Conservation (phyloP, 2,888 invertebrate genomes). For the Philereme vetulata region DNA sequence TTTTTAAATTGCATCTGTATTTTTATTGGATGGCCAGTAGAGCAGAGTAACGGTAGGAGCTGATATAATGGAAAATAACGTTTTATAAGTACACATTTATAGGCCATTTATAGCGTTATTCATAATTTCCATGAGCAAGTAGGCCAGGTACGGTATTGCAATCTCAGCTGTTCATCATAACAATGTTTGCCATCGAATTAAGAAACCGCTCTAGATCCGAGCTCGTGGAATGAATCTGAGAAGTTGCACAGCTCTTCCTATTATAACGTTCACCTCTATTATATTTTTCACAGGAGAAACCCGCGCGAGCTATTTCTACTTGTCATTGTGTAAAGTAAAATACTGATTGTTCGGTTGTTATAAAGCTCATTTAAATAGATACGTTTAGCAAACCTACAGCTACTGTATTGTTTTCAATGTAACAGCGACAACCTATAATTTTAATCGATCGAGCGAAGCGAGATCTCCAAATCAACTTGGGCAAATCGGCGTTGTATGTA, state of each 20-base stretch:
- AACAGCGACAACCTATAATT: no score
- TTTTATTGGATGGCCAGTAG: not conserved
- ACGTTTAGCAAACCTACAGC: no score
- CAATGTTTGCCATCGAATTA: conserved; percentile 63
- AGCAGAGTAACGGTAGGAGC: not conserved
- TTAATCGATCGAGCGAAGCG: no score
- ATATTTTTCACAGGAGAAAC: conserved; percentile 67
- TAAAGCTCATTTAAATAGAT: not conserved
- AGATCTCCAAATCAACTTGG: no score
- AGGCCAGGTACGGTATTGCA: conserved; percentile 60
- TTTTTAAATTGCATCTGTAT: not conserved
- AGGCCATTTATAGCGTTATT: conserved; percentile 35
- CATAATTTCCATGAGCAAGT: conserved; percentile 55
- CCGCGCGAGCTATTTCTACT: conserved; percentile 53
- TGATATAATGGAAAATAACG: not conserved
- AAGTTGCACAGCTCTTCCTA: conserved; percentile 68
- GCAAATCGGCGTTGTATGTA: no score
- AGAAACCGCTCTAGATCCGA: conserved; percentile 68
- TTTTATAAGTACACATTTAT: conserved; percentile 9
- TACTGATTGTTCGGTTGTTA: conserved; percentile 5
- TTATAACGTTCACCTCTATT: conserved; percentile 60
- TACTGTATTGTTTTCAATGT: no score
- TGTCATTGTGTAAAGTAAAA: conserved; percentile 44
- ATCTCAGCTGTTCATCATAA: conserved; percentile 50
- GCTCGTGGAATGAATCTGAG: conserved; percentile 67